phyloP scores from a whole-genome alignment of 2,113 vertebrate genomes.

The Sciurus niger region DNA sequence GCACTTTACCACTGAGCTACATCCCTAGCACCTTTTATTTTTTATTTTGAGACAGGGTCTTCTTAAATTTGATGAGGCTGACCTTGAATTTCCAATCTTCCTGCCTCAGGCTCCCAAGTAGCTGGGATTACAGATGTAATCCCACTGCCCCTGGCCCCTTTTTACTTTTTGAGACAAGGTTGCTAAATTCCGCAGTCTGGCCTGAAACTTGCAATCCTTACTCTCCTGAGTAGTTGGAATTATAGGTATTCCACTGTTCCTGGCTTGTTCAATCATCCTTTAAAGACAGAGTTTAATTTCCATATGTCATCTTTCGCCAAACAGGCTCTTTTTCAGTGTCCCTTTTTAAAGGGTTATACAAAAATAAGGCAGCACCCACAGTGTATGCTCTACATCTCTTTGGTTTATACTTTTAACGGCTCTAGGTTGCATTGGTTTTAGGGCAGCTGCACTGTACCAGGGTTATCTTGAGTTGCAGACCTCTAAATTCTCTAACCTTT shows the following conservation, averaged over 20 bases:
- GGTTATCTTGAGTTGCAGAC: neutral
- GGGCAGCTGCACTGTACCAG: neutral
- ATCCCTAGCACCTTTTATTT: too few relatives aligned
- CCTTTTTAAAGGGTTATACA: neutral
- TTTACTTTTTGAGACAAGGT: neutral
- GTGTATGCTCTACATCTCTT: neutral
- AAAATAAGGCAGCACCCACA: neutral
- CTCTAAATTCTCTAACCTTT: neutral
- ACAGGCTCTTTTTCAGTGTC: neutral
- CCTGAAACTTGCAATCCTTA: neutral
- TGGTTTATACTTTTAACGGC: neutral
- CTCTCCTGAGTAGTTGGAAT: neutral
- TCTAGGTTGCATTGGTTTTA: neutral
- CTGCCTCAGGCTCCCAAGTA: too few relatives aligned
- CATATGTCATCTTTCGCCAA: neutral
- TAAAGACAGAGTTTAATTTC: slow-evolving; percentile 15
- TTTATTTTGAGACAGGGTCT: too few relatives aligned
- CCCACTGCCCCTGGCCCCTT: too few relatives aligned
- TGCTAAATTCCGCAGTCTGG: neutral
- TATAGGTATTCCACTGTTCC: neutral
- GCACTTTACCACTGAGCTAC: too few relatives aligned
- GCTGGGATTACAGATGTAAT: too few relatives aligned
- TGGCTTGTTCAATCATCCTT: neutral
- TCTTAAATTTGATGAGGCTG: too few relatives aligned
- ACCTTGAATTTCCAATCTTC: too few relatives aligned